Conservation (phyloP, 2,797 vertebrate genomes). For the Tolypeutes matacus region DNA sequence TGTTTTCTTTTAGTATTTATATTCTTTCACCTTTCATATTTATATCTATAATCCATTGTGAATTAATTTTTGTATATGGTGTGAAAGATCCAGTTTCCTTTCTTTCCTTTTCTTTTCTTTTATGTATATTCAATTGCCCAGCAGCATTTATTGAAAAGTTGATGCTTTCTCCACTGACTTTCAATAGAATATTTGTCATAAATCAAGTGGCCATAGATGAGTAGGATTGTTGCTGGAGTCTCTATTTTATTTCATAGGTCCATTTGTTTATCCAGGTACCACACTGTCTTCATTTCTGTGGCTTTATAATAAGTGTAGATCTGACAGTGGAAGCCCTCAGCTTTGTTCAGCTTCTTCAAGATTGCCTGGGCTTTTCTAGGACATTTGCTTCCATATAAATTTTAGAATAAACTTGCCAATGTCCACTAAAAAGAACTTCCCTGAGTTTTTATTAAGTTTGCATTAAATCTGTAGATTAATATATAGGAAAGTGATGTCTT, state of each 20-base stretch:
- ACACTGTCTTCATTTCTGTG: not conserved
- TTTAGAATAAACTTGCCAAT: slow-evolving; percentile 12
- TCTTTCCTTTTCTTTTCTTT: not conserved
- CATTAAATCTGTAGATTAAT: not conserved
- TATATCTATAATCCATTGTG: not conserved
- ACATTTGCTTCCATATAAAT: not conserved
- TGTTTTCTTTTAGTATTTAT: not conserved
- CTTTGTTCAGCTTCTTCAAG: not conserved
- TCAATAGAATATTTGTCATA: not conserved
- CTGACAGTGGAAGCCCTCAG: not conserved
- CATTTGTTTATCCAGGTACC: not conserved
- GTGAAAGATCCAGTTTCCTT: not conserved
- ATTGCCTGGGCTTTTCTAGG: not conserved
- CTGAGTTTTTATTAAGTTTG: not conserved
- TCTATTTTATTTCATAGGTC: not conserved
- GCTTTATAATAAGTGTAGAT: not conserved
- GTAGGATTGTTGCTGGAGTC: not conserved
- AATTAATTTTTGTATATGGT: not conserved
- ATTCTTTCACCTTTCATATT: slow-evolving; percentile 24
- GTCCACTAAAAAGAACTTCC: not conserved
- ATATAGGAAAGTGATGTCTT: not conserved
- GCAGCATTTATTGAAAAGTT: not conserved
- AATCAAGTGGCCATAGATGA: not conserved
- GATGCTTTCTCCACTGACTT: not conserved
- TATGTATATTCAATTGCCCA: not conserved